phyloP scores from a whole-genome alignment of 1,140 invertebrate genomes.

The Thrips palmi region DNA sequence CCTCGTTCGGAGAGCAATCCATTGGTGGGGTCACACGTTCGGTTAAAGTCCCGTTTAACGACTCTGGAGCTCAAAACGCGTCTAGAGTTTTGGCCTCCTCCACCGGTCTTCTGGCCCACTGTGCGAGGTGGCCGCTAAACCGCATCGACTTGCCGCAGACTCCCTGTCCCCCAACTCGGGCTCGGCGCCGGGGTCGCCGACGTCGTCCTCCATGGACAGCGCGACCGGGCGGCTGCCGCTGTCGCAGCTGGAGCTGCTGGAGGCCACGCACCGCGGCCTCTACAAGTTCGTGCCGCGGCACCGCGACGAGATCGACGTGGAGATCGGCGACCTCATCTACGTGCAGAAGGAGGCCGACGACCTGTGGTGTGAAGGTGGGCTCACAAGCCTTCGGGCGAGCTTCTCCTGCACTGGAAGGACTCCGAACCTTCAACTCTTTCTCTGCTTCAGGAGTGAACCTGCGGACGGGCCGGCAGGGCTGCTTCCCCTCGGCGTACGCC shows the following conservation, averaged over 20 bases:
- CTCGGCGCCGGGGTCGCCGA: slow-evolving; percentile 28
- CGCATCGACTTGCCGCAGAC: slow-evolving; percentile 2
- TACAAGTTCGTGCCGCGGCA: slow-evolving; percentile 92
- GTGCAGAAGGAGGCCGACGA: slow-evolving; percentile 93
- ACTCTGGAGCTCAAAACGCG: neutral
- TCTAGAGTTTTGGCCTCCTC: neutral
- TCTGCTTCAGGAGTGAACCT: slow-evolving; percentile 68
- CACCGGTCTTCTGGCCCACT: no score
- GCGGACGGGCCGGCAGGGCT: slow-evolving; percentile 76
- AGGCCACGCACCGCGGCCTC: slow-evolving; percentile 84
- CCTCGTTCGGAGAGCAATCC: neutral
- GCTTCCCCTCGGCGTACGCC: slow-evolving; percentile 91
- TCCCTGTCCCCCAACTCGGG: slow-evolving; percentile 2
- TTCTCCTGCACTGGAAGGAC: neutral
- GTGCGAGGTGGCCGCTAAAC: neutral
- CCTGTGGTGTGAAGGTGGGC: slow-evolving; percentile 83
- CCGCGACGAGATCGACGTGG: slow-evolving; percentile 85
- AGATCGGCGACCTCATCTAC: slow-evolving; percentile 94
- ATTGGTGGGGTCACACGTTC: neutral
- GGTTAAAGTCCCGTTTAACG: no score
- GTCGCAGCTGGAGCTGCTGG: slow-evolving; percentile 68
- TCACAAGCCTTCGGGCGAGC: no score
- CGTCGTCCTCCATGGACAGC: slow-evolving; percentile 27
- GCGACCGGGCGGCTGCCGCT: slow-evolving; percentile 50
- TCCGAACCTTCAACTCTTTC: neutral